Conservation (phyloP, 2,113 vertebrate genomes). For the Rousettus leschenaultii region DNA sequence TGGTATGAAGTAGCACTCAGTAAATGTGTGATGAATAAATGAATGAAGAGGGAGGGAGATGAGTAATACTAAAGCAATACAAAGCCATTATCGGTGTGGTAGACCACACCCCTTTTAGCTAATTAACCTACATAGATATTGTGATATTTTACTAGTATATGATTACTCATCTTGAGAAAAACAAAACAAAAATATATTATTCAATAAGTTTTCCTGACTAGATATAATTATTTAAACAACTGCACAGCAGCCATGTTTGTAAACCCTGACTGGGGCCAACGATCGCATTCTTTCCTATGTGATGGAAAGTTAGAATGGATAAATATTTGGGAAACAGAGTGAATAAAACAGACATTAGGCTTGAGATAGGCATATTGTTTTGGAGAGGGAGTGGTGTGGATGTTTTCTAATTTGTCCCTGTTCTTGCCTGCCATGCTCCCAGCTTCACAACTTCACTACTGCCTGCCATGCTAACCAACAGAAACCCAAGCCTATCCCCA, state of each 20-base stretch:
- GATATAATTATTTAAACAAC: not conserved
- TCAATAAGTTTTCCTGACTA: not conserved
- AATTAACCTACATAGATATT: not conserved
- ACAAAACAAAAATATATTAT: not conserved
- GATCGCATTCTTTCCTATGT: not conserved
- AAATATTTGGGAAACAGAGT: not conserved
- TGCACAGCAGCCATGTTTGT: not conserved
- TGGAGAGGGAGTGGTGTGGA: not conserved
- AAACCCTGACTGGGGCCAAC: not conserved
- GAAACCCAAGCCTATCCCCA: not conserved
- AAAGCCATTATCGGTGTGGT: fast-evolving
- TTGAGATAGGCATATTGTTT: not conserved
- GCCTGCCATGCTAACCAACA: not conserved
- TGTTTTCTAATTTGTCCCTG: not conserved
- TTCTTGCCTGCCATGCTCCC: not conserved
- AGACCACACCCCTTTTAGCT: not conserved
- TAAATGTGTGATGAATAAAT: not conserved
- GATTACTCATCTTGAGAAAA: not conserved
- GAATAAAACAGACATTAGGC: not conserved
- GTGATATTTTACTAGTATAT: not conserved
- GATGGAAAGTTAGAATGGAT: not conserved
- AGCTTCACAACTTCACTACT: not conserved
- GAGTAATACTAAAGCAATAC: not conserved
- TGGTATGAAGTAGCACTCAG: not conserved
- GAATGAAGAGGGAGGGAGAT: not conserved